A percentile compares a stretch with the other conserved stretches of the same genome.
Conservation (phyloP, 2,113 vertebrate genomes). For the Lagopus leucura region DNA sequence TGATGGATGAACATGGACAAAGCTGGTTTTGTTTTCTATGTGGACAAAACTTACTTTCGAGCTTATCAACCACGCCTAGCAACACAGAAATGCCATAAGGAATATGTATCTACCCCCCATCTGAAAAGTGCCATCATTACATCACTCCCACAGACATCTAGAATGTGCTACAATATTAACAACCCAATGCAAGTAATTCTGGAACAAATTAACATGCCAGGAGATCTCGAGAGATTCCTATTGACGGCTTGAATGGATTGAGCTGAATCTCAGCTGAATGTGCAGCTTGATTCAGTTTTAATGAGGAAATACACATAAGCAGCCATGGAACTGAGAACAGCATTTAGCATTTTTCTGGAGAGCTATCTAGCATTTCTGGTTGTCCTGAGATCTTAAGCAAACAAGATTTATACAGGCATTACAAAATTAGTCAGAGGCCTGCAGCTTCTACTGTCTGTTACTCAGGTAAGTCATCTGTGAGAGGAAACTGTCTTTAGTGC, state of each 20-base stretch:
- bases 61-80: not conserved
- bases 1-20: not conserved
- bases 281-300: not conserved
- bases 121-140: not conserved
- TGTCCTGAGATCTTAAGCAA: not conserved
- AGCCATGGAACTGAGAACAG: not conserved
- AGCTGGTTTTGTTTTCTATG: not conserved
- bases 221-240: not conserved
- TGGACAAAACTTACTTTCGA: not conserved
- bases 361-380: not conserved
- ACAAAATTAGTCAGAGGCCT: not conserved
- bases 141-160: not conserved
- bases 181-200: not conserved
- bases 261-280: not conserved
- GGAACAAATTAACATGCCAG: not conserved
- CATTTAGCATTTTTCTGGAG: not conserved
- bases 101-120: not conserved
- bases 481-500: not conserved
- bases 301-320: conserved; percentile 23
- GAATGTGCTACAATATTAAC: conserved; percentile 14
- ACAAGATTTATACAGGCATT: not conserved
- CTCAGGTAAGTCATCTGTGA: not conserved
- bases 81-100: not conserved
- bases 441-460: not conserved
- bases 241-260: not conserved